Evolutionary conservation across 1,140 invertebrate species (phyloP).

Genomic region (Aphis craccivora): DNA sequence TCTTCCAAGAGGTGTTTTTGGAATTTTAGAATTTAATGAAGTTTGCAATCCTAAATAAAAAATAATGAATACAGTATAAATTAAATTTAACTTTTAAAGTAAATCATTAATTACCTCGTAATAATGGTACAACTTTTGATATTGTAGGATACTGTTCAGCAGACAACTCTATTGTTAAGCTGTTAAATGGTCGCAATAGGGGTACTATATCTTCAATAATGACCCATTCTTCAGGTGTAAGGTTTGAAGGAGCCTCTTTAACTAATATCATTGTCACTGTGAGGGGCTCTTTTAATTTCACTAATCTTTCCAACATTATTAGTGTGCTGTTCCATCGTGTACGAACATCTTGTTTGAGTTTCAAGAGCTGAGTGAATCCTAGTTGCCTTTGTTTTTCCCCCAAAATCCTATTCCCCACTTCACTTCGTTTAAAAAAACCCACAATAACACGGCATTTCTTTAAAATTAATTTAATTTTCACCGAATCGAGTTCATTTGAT

Average conservation of each 20-base stretch:
- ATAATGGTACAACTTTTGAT: conserved; percentile 23
- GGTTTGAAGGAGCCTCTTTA: neutral
- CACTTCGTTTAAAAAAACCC: conserved; percentile 26
- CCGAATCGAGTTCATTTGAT: neutral
- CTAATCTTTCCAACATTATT: conserved; percentile 12
- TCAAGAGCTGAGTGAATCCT: neutral
- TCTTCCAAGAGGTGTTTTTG: neutral
- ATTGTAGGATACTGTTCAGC: conserved; percentile 40
- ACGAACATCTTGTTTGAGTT: conserved; percentile 20
- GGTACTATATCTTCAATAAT: conserved; percentile 22
- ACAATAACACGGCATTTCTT: conserved; percentile 22
- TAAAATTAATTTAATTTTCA: neutral
- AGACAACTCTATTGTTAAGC: conserved; percentile 3
- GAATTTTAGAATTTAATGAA: neutral
- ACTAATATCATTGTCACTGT: neutral
- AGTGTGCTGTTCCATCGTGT: conserved; percentile 32
- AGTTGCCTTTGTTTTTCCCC: neutral
- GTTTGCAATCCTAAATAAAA: conserved; percentile 11
- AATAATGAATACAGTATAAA: conserved; percentile 1
- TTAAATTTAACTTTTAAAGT: neutral
- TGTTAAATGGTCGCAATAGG: neutral
- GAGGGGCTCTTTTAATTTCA: neutral
- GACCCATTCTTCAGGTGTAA: conserved; percentile 13
- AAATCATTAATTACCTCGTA: conserved; percentile 27
- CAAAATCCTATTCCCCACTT: conserved; percentile 4